phyloP scores from a whole-genome alignment of 2,797 vertebrate species.

The Allobates femoralis region DNA sequence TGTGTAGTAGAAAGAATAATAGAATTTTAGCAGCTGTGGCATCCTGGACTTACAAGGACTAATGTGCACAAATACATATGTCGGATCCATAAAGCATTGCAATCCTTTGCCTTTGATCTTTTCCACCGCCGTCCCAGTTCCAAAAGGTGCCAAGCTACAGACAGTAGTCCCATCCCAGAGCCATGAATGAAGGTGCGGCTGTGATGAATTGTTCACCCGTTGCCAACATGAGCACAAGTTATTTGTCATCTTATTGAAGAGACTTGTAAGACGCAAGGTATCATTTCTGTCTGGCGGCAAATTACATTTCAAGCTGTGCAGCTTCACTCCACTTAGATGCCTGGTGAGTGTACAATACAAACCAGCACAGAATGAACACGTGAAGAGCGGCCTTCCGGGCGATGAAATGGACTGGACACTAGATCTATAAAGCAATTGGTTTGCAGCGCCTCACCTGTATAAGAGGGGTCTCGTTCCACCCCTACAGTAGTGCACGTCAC shows the following conservation, averaged over 20 bases:
- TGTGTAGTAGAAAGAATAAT: background rate
- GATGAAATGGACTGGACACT: background rate
- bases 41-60: slow-evolving; percentile 20
- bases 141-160: slow-evolving; percentile 35
- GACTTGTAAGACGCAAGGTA: slow-evolving; percentile 36
- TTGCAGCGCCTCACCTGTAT: background rate
- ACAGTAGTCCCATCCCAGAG: slow-evolving; percentile 45
- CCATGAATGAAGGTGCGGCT: slow-evolving; percentile 45
- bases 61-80: background rate
- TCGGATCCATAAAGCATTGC: background rate
- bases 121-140: slow-evolving; percentile 21
- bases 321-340: slow-evolving; percentile 2
- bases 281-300: slow-evolving; percentile 37
- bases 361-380: background rate
- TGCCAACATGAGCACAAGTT: slow-evolving; percentile 49
- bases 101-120: slow-evolving; percentile 27
- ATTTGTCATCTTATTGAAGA: slow-evolving; percentile 38
- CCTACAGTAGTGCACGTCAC: too few relatives aligned
- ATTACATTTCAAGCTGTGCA: slow-evolving; percentile 51
- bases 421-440: too few relatives aligned
- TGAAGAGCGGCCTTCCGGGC: background rate
- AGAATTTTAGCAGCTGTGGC: background rate
- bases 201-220: slow-evolving; percentile 37
- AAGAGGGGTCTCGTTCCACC: too few relatives aligned
- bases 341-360: background rate